Conservation (phyloP, 2,113 vertebrate genomes). For the Eclectus roratus region DNA sequence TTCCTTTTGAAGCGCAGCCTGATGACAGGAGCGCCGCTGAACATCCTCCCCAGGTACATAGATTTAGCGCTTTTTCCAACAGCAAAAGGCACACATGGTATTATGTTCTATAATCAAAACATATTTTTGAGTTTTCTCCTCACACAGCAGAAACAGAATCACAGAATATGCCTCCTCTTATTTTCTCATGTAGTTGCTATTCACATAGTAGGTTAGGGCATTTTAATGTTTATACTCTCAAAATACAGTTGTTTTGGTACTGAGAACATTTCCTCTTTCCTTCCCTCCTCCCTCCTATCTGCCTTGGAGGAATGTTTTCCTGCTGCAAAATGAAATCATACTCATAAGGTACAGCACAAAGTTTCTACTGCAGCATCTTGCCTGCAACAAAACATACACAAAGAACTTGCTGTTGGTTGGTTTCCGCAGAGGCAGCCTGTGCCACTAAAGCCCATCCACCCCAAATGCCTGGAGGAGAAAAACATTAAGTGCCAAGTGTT, state of each 20-base stretch:
- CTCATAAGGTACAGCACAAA: neutral
- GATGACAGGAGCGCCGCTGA: constrained; percentile 89
- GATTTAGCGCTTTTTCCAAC: constrained; percentile 88
- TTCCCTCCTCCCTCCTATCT: neutral
- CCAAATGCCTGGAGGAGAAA: neutral
- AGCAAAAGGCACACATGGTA: constrained; percentile 81
- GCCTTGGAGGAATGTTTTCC: neutral
- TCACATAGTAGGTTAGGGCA: neutral
- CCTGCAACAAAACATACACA: neutral
- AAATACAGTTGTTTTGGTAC: neutral
- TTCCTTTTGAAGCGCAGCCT: constrained; percentile 88
- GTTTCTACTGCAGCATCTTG: neutral
- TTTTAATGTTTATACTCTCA: neutral
- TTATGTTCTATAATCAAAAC: constrained; percentile 77
- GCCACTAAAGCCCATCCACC: neutral
- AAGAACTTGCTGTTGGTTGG: neutral
- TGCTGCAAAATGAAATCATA: neutral
- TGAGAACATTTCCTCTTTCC: neutral
- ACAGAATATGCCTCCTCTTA: neutral
- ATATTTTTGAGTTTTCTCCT: neutral
- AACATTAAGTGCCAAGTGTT: neutral
- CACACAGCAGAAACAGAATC: neutral
- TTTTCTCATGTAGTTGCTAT: neutral
- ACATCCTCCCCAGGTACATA: constrained; percentile 93
- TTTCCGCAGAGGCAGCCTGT: neutral